phyloP scores from a whole-genome alignment of 2,797 vertebrate genomes.

The Macropus fuliginosus region DNA sequence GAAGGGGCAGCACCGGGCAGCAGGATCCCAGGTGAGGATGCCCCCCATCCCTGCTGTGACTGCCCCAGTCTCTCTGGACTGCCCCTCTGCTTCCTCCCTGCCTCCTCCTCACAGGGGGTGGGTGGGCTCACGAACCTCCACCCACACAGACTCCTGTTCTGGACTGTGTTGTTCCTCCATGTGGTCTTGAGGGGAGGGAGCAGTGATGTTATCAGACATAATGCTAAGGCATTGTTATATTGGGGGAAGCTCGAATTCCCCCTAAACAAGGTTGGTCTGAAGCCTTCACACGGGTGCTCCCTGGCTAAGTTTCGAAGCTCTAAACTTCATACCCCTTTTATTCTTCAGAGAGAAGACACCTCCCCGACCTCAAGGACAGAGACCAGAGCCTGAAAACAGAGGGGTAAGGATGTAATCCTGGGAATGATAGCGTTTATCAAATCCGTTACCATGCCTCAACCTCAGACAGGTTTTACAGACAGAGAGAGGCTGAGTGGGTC shows the following conservation, averaged over 20 bases:
- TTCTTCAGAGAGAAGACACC: constrained; percentile 95
- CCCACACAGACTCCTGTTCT: too few relatives aligned
- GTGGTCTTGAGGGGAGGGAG: too few relatives aligned
- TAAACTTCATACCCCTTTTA: constrained; percentile 50
- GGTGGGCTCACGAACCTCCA: too few relatives aligned
- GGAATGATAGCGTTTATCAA: neutral
- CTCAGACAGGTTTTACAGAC: neutral
- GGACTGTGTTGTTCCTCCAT: too few relatives aligned
- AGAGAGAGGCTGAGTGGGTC: neutral
- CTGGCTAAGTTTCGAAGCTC: fast-evolving
- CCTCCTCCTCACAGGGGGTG: too few relatives aligned
- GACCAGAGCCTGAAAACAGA: constrained; percentile 98
- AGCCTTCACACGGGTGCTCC: neutral
- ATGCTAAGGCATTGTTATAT: neutral
- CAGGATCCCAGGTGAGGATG: constrained; percentile 94
- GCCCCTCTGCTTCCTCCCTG: too few relatives aligned
- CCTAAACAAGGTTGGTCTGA: neutral
- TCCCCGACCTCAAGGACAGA: constrained; percentile 97
- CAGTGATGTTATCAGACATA: neutral
- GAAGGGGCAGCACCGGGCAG: constrained; percentile 96
- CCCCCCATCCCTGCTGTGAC: too few relatives aligned
- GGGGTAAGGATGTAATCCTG: constrained; percentile 89
- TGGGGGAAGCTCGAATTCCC: neutral
- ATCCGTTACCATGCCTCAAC: neutral
- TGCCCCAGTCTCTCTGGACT: neutral